Evolutionary conservation across 2,113 vertebrate species (phyloP).

Genomic region (Sinocyclocheilus rhinocerous): DNA sequence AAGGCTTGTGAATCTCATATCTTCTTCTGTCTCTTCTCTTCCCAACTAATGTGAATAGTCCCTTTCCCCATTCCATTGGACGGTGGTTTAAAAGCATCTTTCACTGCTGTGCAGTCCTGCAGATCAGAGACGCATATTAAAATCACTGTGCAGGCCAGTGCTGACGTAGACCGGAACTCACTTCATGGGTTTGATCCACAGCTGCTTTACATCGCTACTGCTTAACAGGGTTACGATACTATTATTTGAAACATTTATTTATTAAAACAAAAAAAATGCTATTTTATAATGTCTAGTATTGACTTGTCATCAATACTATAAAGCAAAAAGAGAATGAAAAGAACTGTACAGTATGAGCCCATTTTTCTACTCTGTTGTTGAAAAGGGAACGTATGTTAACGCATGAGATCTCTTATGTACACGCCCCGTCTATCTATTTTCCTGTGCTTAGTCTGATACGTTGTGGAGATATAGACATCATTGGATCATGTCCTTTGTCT

Average conservation of each 20-base stretch:
- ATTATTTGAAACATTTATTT: constrained; percentile 28
- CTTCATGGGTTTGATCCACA: not conserved
- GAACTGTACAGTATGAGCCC: constrained; percentile 40
- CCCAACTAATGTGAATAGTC: constrained; percentile 27
- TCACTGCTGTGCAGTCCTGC: not conserved
- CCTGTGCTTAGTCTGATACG: constrained; percentile 32
- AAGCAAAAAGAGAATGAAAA: constrained; percentile 33
- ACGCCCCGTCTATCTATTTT: constrained; percentile 20
- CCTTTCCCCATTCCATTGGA: constrained; percentile 15
- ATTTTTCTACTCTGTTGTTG: constrained; percentile 40
- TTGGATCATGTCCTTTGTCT: constrained; percentile 31
- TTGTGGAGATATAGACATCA: constrained; percentile 38
- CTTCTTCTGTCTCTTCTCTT: not conserved
- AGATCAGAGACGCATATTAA: constrained; percentile 28
- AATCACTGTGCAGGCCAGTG: constrained; percentile 34
- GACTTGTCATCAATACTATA: not conserved
- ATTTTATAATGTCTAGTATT: constrained; percentile 41
- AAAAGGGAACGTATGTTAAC: constrained; percentile 35
- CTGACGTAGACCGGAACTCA: constrained; percentile 16
- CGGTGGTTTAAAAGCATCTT: constrained; percentile 19
- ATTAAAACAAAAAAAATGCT: not conserved
- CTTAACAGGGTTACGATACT: constrained; percentile 50
- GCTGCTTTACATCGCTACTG: constrained; percentile 40
- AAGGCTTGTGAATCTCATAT: not conserved
- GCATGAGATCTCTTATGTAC: constrained; percentile 40